Conservation (phyloP, 1,140 invertebrate genomes). For the Berghia stephanieae region DNA sequence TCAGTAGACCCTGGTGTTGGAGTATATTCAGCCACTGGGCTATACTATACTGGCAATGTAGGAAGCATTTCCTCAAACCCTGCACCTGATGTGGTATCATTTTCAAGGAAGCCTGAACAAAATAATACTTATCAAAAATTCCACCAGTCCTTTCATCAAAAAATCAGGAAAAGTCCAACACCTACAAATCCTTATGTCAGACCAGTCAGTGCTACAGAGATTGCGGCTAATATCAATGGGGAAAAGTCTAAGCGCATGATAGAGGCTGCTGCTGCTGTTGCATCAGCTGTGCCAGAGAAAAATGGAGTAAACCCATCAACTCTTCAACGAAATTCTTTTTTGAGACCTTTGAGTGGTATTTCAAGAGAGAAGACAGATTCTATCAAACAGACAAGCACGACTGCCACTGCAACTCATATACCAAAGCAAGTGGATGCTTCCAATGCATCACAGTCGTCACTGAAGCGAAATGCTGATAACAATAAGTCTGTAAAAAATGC, state of each 20-base stretch:
- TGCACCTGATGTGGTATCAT: too few relatives aligned
- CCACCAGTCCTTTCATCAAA: too few relatives aligned
- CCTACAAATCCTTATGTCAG: constrained; percentile 54
- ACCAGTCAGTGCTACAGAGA: constrained; percentile 61
- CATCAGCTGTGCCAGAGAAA: constrained; percentile 15
- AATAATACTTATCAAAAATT: too few relatives aligned
- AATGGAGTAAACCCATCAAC: background rate
- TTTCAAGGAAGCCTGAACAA: too few relatives aligned
- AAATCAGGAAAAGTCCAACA: background rate
- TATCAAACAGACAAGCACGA: constrained; percentile 26
- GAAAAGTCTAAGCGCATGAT: constrained; percentile 35
- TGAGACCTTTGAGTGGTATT: constrained; percentile 57
- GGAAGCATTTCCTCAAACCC: too few relatives aligned
- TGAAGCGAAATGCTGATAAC: constrained; percentile 6
- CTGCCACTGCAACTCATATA: background rate
- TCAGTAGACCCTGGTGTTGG: background rate
- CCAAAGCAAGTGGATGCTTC: constrained; percentile 1
- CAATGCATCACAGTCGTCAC: constrained; percentile 15
- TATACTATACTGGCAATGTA: too few relatives aligned
- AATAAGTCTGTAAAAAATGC: background rate
- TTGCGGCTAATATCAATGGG: constrained; percentile 45
- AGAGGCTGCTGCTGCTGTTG: constrained; percentile 33
- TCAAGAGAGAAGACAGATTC: constrained; percentile 11
- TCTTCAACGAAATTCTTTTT: constrained; percentile 55
- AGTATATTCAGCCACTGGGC: background rate